Base-by-base conservation (phyloP, 2,797 vertebrate genomes). In the Lophius americanus region DNA sequence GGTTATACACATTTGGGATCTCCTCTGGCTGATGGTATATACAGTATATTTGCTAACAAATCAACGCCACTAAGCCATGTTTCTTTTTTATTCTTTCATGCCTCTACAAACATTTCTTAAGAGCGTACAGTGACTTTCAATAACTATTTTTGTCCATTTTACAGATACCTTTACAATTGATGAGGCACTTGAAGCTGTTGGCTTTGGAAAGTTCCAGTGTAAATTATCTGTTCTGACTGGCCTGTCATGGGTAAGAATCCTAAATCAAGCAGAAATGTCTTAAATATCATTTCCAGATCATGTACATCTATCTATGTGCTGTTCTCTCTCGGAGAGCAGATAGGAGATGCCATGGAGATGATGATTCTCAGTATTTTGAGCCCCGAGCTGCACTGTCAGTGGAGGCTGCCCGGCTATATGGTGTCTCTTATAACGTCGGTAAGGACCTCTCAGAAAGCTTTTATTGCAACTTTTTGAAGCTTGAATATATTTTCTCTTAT, bases 311-410 rank as follows among this genome's bases (percentile, higher is more conserved):
- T 76, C 7, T 23, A 67, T 33, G 37, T 7, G 7, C 4, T 5
- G 0, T 32, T 64, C 2, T 36, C 9, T 68, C 49, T 64, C 9
- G 78, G 56, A 6, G 73, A 78, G 39, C 73, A 98, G 96, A 87
- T 96, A 85, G 96, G 89, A 13, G 96, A 97, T 41, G 94, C 96
- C 83, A 98, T 97, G 95, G 96, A 96, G 87, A 96, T 97, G 95
- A 97, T 96, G 95, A 94, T 97, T 66, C 93, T 98, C 64, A 96
- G 95, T 72, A 93, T 98, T 84, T 82, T 98, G 49, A 93, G 94
- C 0, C 96, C 96, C 0, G 94, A 97, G 89, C 92, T 98, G 75
- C 96, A 95, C 75, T 98, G 96, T 58, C 95, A 98, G 81, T 98
- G 96, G 96, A 90, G 83, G 62, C 91, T 98, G 36, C 92, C 92